Conservation (phyloP, 2,888 invertebrate species). For the Ormyrus rosae region DNA sequence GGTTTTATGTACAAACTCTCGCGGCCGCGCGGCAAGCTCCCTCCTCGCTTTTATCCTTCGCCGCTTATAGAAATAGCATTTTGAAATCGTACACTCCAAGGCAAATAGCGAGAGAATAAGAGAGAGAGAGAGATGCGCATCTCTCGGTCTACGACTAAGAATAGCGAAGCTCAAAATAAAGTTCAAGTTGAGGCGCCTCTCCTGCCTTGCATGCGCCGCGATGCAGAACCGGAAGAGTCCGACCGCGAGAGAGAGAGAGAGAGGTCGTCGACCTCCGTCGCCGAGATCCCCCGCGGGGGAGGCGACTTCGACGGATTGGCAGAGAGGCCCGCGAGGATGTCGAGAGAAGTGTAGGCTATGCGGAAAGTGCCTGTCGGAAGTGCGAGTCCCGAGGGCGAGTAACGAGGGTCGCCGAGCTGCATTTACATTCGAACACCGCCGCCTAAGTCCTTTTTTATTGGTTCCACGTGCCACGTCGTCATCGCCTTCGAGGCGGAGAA, state of each 20-base stretch:
- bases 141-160: conserved; percentile 42
- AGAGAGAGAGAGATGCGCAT: conserved; percentile 10
- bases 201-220: not conserved
- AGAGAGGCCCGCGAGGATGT: conserved; percentile 3
- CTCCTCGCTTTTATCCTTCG: not conserved
- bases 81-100: conserved; percentile 41
- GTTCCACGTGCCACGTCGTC: too few relatives aligned
- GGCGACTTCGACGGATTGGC: not conserved
- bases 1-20: conserved; percentile 26
- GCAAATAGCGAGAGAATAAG: not conserved
- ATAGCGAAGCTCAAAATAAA: conserved; percentile 56
- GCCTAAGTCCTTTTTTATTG: too few relatives aligned
- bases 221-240: conserved; percentile 41
- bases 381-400: too few relatives aligned
- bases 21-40: not conserved
- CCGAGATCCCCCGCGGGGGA: conserved; percentile 22
- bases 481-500: too few relatives aligned
- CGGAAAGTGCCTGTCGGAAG: too few relatives aligned
- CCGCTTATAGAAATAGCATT: conserved; percentile 39
- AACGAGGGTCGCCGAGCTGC: too few relatives aligned
- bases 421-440: too few relatives aligned
- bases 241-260: not conserved
- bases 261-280: conserved; percentile 37
- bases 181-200: conserved; percentile 54
- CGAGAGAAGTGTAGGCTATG: not conserved